Conservation (phyloP, 2,888 invertebrate species). For the Pyrgus malvae region DNA sequence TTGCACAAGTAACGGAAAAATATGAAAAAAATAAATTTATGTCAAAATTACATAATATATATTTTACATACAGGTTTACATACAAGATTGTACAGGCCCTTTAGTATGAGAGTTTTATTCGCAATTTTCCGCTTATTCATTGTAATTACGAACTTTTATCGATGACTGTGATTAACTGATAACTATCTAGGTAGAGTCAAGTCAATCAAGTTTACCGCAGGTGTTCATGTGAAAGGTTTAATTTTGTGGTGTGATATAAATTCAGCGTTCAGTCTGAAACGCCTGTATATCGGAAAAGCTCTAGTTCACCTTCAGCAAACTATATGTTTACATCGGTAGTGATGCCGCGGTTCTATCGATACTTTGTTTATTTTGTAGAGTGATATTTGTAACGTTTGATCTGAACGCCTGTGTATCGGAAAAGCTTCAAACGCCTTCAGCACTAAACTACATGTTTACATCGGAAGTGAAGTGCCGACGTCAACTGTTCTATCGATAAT, state of each 20-base stretch:
- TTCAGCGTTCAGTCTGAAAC: constrained; percentile 23
- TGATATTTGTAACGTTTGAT: constrained; percentile 24
- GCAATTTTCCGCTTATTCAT: no score
- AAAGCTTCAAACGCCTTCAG: constrained; percentile 26
- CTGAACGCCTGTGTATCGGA: constrained; percentile 22
- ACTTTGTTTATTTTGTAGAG: no score
- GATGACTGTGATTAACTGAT: no score
- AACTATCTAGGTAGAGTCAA: no score
- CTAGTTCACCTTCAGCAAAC: constrained; percentile 26
- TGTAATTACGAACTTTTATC: no score
- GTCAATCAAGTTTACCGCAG: no score
- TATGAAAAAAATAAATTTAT: no score
- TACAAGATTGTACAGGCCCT: no score
- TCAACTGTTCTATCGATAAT: constrained; percentile 29
- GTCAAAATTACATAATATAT: no score
- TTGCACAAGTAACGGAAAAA: no score
- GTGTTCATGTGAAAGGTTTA: constrained; percentile 12
- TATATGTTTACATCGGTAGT: constrained; percentile 45
- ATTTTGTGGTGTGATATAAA: constrained; percentile 23
- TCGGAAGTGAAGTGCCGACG: constrained; percentile 27
- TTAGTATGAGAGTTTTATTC: no score
- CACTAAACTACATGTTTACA: constrained; percentile 44
- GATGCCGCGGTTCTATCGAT: constrained; percentile 29
- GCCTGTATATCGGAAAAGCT: constrained; percentile 26
- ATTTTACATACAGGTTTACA: no score